Evolutionary conservation across 1,140 invertebrate species (phyloP).

Genomic region (Heliconius congener): DNA sequence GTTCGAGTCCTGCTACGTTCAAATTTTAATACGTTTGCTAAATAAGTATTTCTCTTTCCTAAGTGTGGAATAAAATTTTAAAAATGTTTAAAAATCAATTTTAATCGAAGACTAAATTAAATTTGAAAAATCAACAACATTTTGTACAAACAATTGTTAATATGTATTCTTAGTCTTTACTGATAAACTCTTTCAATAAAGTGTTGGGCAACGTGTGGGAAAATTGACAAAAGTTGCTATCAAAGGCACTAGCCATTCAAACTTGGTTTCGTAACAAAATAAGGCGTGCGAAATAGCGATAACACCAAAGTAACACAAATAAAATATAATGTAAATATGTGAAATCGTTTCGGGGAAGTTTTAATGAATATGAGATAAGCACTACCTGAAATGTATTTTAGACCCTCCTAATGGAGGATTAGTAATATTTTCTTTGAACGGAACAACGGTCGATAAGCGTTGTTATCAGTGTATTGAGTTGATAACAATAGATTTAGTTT

Average conservation of each 20-base stretch:
- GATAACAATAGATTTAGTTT: neutral
- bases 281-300: slow-evolving; percentile 41
- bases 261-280: slow-evolving; percentile 36
- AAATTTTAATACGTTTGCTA: too few species aligned
- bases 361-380: slow-evolving; percentile 46
- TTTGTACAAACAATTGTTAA: too few species aligned
- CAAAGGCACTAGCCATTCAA: slow-evolving; percentile 19
- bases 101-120: neutral
- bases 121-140: neutral
- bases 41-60: too few species aligned
- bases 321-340: slow-evolving; percentile 37
- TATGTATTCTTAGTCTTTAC: neutral
- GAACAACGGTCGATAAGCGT: neutral
- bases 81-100: neutral
- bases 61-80: too few species aligned
- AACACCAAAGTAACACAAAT: slow-evolving; percentile 41
- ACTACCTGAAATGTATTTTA: slow-evolving; percentile 29
- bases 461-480: slow-evolving; percentile 3
- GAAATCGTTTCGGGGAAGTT: slow-evolving; percentile 46
- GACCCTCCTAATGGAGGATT: slow-evolving; percentile 12
- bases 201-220: slow-evolving; percentile 25
- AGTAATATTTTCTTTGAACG: slow-evolving; percentile 9
- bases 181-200: slow-evolving; percentile 11
- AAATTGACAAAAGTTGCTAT: slow-evolving; percentile 27
- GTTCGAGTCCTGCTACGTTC: too few species aligned